phyloP scores from a whole-genome alignment of 2,888 invertebrate genomes.

The Drosophila paracracens region DNA sequence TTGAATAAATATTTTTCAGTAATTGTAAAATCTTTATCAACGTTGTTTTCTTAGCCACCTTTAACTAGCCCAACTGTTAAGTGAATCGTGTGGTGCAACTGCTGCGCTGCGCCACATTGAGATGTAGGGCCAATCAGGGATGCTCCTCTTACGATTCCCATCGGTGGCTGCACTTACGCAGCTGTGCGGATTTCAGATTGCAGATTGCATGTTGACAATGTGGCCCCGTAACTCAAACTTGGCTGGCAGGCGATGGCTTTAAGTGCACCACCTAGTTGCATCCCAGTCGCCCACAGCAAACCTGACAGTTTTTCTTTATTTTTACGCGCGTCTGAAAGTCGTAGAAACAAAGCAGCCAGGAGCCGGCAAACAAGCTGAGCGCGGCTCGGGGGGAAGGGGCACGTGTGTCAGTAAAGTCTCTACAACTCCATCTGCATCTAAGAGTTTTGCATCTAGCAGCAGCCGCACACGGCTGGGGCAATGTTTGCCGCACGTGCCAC shows the following conservation, averaged over 20 bases:
- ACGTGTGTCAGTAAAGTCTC: slow-evolving; percentile 54
- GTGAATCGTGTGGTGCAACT: slow-evolving; percentile 27
- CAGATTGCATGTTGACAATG: slow-evolving; percentile 58
- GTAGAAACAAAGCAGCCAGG: slow-evolving; percentile 39
- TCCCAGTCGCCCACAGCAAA: slow-evolving; percentile 27
- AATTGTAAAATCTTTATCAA: not conserved
- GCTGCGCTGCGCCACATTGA: slow-evolving; percentile 51
- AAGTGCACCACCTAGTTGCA: slow-evolving; percentile 38
- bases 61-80: slow-evolving; percentile 18
- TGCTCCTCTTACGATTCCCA: slow-evolving; percentile 39
- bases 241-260: slow-evolving; percentile 37
- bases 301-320: slow-evolving; percentile 71
- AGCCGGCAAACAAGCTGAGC: not conserved
- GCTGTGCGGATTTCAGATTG: slow-evolving; percentile 48
- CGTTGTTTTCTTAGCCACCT: not conserved
- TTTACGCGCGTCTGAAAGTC: slow-evolving; percentile 65
- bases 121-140: slow-evolving; percentile 41
- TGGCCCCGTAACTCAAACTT: slow-evolving; percentile 55
- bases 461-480: slow-evolving; percentile 48
- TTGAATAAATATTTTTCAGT: not conserved
- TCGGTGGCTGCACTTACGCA: slow-evolving; percentile 59
- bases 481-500: slow-evolving; percentile 75
- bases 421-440: slow-evolving; percentile 53
- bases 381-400: slow-evolving; percentile 4
- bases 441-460: slow-evolving; percentile 58